Percentiles rank a stretch among this genome's conserved stretches.
phyloP scores from a whole-genome alignment of 1,140 invertebrate species.

The Subanguina moxae region DNA sequence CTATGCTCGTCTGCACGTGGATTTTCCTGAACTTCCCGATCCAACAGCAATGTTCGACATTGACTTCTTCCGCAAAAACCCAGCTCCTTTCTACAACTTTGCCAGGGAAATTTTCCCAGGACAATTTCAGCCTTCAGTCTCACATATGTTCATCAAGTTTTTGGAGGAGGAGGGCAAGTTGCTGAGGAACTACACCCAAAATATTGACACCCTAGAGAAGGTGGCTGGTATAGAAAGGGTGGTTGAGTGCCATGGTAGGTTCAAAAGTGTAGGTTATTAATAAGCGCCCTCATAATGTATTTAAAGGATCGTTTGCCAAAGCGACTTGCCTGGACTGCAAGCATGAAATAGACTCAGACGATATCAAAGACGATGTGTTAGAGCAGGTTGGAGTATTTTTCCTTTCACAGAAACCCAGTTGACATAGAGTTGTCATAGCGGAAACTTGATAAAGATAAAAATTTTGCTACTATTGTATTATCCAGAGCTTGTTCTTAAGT shows the following conservation, averaged over 20 bases:
- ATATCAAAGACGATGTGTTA: constrained; percentile 37
- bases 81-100: constrained; percentile 84
- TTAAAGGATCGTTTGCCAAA: constrained; percentile 25
- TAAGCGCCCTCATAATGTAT: not conserved
- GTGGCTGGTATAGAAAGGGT: constrained; percentile 70
- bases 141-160: constrained; percentile 77
- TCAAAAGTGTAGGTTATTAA: not conserved
- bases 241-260: constrained; percentile 62
- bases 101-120: constrained; percentile 62
- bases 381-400: constrained; percentile 16
- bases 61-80: constrained; percentile 77
- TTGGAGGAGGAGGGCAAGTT: constrained; percentile 76
- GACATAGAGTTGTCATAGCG: no score
- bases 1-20: constrained; percentile 83
- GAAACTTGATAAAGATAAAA: no score
- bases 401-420: no score
- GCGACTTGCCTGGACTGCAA: constrained; percentile 35
- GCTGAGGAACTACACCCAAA: constrained; percentile 84
- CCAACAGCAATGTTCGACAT: constrained; percentile 89
- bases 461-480: no score
- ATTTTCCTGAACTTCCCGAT: constrained; percentile 79
- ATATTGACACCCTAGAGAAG: constrained; percentile 84
- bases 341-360: constrained; percentile 33
- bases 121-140: constrained; percentile 70
- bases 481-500: constrained; percentile 17